phyloP scores from a whole-genome alignment of 2,888 invertebrate genomes.

The Drosophila imparisetae region DNA sequence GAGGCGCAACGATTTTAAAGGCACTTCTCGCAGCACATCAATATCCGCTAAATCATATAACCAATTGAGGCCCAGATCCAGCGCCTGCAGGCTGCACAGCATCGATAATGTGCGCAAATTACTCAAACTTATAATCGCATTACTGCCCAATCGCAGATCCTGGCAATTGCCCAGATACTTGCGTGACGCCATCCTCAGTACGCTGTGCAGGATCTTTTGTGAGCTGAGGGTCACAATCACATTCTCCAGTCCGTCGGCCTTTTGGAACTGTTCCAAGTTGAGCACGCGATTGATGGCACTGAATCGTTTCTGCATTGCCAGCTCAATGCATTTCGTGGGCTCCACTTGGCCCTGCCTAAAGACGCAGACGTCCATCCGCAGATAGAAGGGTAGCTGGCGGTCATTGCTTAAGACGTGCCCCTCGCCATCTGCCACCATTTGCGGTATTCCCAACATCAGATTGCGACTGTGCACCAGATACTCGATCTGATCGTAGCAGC shows the following conservation, averaged over 20 bases:
- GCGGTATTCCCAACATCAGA: constrained; percentile 73
- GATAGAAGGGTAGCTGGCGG: constrained; percentile 59
- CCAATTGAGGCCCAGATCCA: constrained; percentile 82
- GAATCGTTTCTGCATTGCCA: constrained; percentile 74
- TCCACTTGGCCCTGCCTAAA: constrained; percentile 75
- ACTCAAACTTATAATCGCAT: constrained; percentile 73
- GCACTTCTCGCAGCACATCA: constrained; percentile 66
- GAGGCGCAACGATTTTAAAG: constrained; percentile 73
- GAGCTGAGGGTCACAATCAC: constrained; percentile 76
- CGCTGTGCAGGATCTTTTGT: constrained; percentile 66
- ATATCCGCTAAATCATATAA: constrained; percentile 72
- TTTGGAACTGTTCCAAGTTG: constrained; percentile 77
- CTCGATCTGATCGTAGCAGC: constrained; percentile 78
- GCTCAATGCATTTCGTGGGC: constrained; percentile 71
- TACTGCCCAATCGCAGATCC: constrained; percentile 75
- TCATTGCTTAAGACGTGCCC: constrained; percentile 16
- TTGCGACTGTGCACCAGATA: constrained; percentile 69
- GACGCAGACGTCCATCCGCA: constrained; percentile 78
- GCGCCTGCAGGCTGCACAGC: constrained; percentile 75
- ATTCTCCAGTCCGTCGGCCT: constrained; percentile 73
- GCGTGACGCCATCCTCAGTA: constrained; percentile 74
- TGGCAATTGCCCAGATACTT: constrained; percentile 74
- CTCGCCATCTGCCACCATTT: constrained; percentile 14
- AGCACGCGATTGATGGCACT: constrained; percentile 75
- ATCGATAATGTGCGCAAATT: constrained; percentile 67